Conservation (phyloP, 1,140 invertebrate genomes). For the Pseudomyrmex pallidus region DNA sequence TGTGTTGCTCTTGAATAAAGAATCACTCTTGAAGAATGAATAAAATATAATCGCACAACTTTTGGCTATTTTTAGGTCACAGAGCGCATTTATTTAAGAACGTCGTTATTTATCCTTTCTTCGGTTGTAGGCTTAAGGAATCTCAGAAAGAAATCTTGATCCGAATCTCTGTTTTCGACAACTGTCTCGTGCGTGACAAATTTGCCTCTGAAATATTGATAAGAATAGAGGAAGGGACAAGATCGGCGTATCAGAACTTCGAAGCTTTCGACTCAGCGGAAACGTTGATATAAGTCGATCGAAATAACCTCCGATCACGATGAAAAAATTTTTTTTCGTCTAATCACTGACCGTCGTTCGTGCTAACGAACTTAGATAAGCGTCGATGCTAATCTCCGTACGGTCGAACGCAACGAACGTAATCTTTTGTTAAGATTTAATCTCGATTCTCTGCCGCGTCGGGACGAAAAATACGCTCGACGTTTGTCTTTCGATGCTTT, state of each 20-base stretch:
- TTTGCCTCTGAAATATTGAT: not conserved
- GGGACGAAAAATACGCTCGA: not conserved
- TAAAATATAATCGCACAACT: too few relatives aligned
- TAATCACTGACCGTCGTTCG: not conserved
- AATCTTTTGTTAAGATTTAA: not conserved
- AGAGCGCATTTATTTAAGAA: too few relatives aligned
- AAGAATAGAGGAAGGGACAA: not conserved
- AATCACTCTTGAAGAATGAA: too few relatives aligned
- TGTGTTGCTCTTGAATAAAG: too few relatives aligned
- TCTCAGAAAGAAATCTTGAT: not conserved
- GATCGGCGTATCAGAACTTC: not conserved
- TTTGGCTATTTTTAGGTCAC: too few relatives aligned
- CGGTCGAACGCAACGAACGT: not conserved
- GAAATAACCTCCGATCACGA: slow-evolving; percentile 30
- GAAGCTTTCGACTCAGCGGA: not conserved
- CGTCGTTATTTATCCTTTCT: too few relatives aligned
- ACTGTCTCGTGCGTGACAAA: too few relatives aligned
- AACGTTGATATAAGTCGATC: slow-evolving; percentile 21
- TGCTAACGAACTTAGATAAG: slow-evolving; percentile 21
- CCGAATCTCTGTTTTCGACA: too few relatives aligned
- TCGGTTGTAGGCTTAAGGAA: not conserved
- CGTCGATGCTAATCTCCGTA: not conserved
- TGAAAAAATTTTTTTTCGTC: not conserved
- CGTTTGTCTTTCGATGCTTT: too few relatives aligned
- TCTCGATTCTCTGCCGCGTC: not conserved